Evolutionary conservation across 2,888 invertebrate species (phyloP).

Genomic region (Eulithis prunata): DNA sequence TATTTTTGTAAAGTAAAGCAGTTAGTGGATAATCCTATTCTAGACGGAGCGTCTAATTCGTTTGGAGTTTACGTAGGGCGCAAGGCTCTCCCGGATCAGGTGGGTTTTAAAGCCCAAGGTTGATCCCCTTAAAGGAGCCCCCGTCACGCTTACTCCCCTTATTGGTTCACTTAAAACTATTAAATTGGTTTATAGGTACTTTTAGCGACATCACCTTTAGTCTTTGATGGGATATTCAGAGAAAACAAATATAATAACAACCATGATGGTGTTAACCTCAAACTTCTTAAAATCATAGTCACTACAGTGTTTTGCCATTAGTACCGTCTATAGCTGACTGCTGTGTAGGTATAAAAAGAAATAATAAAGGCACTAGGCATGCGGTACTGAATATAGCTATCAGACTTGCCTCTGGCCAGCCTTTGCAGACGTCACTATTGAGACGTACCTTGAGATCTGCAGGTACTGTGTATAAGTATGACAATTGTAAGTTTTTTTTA

Average conservation of each 20-base stretch:
- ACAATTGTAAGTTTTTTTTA: too few relatives aligned
- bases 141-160: slow-evolving; percentile 56
- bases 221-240: slow-evolving; percentile 4
- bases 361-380: too few relatives aligned
- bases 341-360: too few relatives aligned
- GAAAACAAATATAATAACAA: background rate
- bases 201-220: slow-evolving; percentile 12
- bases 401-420: too few relatives aligned
- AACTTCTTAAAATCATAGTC: too few relatives aligned
- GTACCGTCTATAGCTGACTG: too few relatives aligned
- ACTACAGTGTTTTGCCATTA: too few relatives aligned
- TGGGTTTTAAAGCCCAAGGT: slow-evolving; percentile 51
- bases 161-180: slow-evolving; percentile 50
- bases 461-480: too few relatives aligned
- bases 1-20: slow-evolving; percentile 57
- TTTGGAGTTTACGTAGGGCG: slow-evolving; percentile 61
- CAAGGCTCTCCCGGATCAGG: slow-evolving; percentile 59
- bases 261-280: too few relatives aligned
- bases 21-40: slow-evolving; percentile 64
- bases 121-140: slow-evolving; percentile 55
- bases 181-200: slow-evolving; percentile 29
- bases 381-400: too few relatives aligned
- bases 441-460: too few relatives aligned
- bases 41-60: slow-evolving; percentile 64
- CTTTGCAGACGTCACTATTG: too few relatives aligned